Evolutionary conservation across 2,888 invertebrate genomes (phyloP), one percentile per base, ranked within the genome.

Genomic region (Leucozona laternaria): DNA sequence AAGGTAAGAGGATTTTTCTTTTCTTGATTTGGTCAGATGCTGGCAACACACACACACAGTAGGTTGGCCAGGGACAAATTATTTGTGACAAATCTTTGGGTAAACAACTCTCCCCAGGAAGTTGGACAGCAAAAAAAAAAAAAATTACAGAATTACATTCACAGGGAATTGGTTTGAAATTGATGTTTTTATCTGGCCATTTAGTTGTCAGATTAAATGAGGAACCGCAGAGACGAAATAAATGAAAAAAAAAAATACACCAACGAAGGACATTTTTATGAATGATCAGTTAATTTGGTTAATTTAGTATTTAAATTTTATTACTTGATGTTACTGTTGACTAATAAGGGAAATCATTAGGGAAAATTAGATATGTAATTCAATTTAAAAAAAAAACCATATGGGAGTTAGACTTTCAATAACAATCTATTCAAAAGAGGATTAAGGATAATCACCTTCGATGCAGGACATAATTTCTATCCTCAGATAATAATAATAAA

Each of bases 41-140:
- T 79, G 64, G 78, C 78, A 68, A 75, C 64, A 60, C 7, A 37
- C 6, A 34, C 31, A 75, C 70, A 79, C 75, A 79, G 71, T 82
- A 82, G 79, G 86, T 79, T 86, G 82, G 71, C 86, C 86, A 75
- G 82, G 75, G 82, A 86, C 86, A 82, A 86, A 82, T 86, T 86
- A 55, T 82, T 86, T 86, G 86, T 86, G 86, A 86, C 78, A 86
- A 86, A 86, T 86, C 70, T 77, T 86, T 79, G 68, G 64, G 86
- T 86, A 86, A 86, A 86, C 86, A 86, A 78, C 73, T 75, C 78
- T 66, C 53, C 43, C 43, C 28, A 22, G 58, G 17, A 68, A 58
- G 72, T 53, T 28, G 20, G 62, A 45, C 20, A 34, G 2, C 6
- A 10, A 31, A n/a, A 34, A 58, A 34, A 20, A 13, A 58, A 17